Base-by-base conservation (phyloP, 2,113 vertebrate species). In the Forbesichthys agassizii region DNA sequence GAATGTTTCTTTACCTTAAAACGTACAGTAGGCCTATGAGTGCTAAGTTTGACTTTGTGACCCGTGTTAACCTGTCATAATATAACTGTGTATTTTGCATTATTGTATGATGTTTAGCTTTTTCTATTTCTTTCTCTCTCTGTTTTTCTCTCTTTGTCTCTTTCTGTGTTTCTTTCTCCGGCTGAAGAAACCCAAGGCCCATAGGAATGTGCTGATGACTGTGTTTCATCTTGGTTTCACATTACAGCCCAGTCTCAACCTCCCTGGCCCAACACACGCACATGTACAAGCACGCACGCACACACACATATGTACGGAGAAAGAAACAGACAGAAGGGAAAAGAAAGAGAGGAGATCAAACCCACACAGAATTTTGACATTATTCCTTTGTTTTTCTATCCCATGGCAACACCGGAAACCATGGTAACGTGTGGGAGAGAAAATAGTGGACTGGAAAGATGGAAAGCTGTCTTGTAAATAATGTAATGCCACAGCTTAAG, bases 131-230 rank as follows among this genome's bases (percentile, higher is more conserved):
- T 48, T 11, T 54, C 54, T 67, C 48, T 54, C 58, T 18, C 71
- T 69, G 56, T 74, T 68, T 48, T 36, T 73, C 33, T 69, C 63
- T 61, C 47, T 58, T 11, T 36, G 61, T n/a, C 54, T 47, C 63
- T 33, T 47, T 62, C n/a, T 18, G 49, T 42, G 70, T 74, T 66
- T 67, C 79, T 76, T 54, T 52, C 63, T 75, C 80, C n/a, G 54
- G 66, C 79, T 72, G 67, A 73, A 86, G 74, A 78, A 90, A 90
- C 77, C 83, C 71, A 65, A 86, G 84, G 83, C 68, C 83, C 71
- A 68, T n/a, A 79, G 89, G 90, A 93, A 93, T 93, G 90, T 90
- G 90, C 90, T 92, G 91, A 92, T 89, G 88, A 57, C 73, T 84
- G 76, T 68, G 83, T 86, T 90, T 87, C 79, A 84, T 84, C 78